Base-by-base conservation (phyloP, 1,140 invertebrate genomes). In the Goniozus legneri region DNA sequence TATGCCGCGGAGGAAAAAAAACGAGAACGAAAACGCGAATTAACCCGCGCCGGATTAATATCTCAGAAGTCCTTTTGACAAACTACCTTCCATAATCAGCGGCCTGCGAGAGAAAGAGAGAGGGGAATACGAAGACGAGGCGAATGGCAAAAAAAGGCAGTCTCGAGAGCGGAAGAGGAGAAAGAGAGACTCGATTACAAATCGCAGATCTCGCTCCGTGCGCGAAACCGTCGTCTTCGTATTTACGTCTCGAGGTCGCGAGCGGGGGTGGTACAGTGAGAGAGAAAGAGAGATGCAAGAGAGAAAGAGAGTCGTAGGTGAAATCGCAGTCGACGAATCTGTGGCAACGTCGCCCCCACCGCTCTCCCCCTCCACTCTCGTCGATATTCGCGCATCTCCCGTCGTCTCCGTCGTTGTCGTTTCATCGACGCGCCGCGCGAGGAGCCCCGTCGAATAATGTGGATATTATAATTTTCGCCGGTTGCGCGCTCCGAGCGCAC, bases 391-490 rank as follows among this genome's bases (percentile, higher is more conserved):
- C 33, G n/a, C 2, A 34, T n/a, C n/a, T n/a, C n/a, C n/a, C n/a
- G n/a, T n/a, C n/a, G n/a, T n/a, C n/a, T n/a, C n/a, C n/a, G n/a
- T n/a, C n/a, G n/a, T n/a, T n/a, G n/a, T n/a, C n/a, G n/a, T n/a
- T n/a, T n/a, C n/a, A n/a, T n/a, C n/a, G n/a, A n/a, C n/a, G n/a
- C n/a, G n/a, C n/a, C n/a, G n/a, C n/a, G n/a, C n/a, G n/a, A n/a
- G n/a, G n/a, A n/a, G n/a, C n/a, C n/a, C n/a, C n/a, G n/a, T 30
- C 42, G 27, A 21, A n/a, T 13, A 20, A 52, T 49, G 56, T 40
- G 52, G 58, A 62, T 66, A 67, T 67, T 69, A 67, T 69, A 69
- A 69, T 69, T 67, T n/a, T n/a, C 58, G 52, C 54, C 51, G 56
- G 58, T 57, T 65, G 59, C 55, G 54, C 45, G 48, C 58, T 57